phyloP scores from a whole-genome alignment of 2,113 vertebrate genomes.

The Oryzias javanicus region DNA sequence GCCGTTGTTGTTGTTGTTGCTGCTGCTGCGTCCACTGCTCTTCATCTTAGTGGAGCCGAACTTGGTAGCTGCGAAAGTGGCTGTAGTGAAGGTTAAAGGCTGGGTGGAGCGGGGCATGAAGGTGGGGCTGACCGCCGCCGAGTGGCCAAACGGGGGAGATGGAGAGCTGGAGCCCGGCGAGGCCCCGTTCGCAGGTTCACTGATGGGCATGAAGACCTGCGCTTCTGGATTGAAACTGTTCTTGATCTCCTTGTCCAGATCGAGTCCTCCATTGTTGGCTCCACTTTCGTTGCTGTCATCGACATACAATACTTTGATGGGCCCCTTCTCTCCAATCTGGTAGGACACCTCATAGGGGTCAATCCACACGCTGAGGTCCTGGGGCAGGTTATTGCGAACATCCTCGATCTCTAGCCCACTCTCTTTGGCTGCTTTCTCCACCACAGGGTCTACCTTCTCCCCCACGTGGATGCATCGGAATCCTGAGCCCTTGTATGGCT shows the following conservation, averaged over 20 bases:
- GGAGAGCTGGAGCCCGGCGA: slow-evolving; percentile 93
- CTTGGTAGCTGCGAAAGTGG: slow-evolving; percentile 98
- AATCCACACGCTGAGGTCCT: slow-evolving; percentile 98
- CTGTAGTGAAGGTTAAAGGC: slow-evolving; percentile 98
- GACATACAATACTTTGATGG: slow-evolving; percentile 96
- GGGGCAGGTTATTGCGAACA: slow-evolving; percentile 95
- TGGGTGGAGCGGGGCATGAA: slow-evolving; percentile 95
- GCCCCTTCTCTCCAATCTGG: slow-evolving; percentile 98
- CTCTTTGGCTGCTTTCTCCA: slow-evolving; percentile 97
- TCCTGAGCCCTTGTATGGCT: slow-evolving; percentile 98
- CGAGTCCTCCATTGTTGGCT: slow-evolving; percentile 83
- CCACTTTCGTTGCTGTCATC: slow-evolving; percentile 91
- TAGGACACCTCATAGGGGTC: slow-evolving; percentile 98
- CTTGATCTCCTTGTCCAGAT: slow-evolving; percentile 98
- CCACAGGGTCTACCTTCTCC: slow-evolving; percentile 96
- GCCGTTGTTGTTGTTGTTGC: slow-evolving; percentile 65
- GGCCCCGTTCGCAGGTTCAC: slow-evolving; percentile 84
- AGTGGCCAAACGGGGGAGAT: slow-evolving; percentile 92
- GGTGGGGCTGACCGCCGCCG: slow-evolving; percentile 93
- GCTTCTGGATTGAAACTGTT: slow-evolving; percentile 99
- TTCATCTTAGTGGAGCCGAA: slow-evolving; percentile 99
- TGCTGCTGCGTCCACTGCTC: slow-evolving; percentile 86
- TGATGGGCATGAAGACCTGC: slow-evolving; percentile 98
- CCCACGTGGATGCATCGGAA: slow-evolving; percentile 97
- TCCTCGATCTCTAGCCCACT: slow-evolving; percentile 97